phyloP scores from a whole-genome alignment of 2,888 invertebrate genomes.

The Pediacus dermestoides region DNA sequence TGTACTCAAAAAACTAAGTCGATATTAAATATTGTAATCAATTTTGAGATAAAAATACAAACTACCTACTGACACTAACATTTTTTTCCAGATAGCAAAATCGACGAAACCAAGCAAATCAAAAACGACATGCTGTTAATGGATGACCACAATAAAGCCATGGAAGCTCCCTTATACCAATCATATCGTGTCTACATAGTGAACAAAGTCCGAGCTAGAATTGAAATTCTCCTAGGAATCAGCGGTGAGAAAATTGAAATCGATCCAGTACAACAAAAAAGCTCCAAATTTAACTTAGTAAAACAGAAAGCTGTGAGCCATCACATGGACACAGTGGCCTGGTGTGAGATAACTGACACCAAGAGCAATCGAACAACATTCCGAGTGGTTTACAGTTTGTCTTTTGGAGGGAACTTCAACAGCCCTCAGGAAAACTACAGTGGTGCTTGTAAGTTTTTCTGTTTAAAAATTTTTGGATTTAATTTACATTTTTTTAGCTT shows the following conservation, averaged over 20 bases:
- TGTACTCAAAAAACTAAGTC: no score
- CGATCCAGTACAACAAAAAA: constrained; percentile 71
- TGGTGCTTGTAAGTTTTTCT: constrained; percentile 14
- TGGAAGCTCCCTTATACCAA: constrained; percentile 85
- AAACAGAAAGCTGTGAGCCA: constrained; percentile 78
- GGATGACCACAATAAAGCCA: constrained; percentile 70
- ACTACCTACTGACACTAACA: no score
- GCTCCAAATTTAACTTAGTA: constrained; percentile 55
- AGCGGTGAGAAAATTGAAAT: constrained; percentile 90
- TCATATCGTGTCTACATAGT: constrained; percentile 74
- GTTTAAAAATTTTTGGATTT: background rate
- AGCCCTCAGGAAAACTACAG: constrained; percentile 12
- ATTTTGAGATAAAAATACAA: no score
- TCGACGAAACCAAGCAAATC: constrained; percentile 46
- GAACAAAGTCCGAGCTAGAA: constrained; percentile 76
- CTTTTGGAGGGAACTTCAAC: constrained; percentile 17
- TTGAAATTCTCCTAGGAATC: constrained; percentile 81
- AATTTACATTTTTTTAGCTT: constrained; percentile 26
- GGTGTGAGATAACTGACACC: constrained; percentile 79
- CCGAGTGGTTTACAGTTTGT: constrained; percentile 63
- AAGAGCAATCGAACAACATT: constrained; percentile 70
- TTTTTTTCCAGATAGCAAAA: constrained; percentile 19
- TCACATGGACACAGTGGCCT: constrained; percentile 81
- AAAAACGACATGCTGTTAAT: constrained; percentile 60
- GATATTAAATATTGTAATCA: no score